Conservation (phyloP, 2,797 vertebrate genomes). For the Leptodactylus fallax region DNA sequence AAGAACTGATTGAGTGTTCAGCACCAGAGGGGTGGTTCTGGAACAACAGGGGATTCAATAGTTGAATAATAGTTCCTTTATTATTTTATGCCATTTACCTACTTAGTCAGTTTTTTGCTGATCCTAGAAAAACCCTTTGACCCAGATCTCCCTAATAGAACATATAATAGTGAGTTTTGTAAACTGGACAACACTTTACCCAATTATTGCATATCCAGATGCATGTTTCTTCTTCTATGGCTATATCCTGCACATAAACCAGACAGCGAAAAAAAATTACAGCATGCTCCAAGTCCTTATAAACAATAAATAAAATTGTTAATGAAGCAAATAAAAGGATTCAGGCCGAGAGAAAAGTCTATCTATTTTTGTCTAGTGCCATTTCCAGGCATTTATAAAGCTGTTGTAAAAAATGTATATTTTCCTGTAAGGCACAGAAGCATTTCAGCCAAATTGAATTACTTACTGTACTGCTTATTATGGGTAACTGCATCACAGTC, state of each 20-base stretch:
- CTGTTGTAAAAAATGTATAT: conserved; percentile 39
- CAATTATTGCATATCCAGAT: background rate
- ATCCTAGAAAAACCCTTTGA: too few species aligned
- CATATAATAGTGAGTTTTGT: too few species aligned
- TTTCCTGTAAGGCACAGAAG: conserved; percentile 42
- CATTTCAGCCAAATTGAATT: conserved; percentile 49
- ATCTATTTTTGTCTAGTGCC: conserved; percentile 8
- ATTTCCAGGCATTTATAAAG: conserved; percentile 18
- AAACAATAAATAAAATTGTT: conserved; percentile 27
- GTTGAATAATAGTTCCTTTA: too few species aligned
- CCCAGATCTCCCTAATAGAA: too few species aligned
- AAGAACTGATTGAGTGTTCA: too few species aligned
- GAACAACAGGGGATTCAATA: too few species aligned
- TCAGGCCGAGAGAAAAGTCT: background rate
- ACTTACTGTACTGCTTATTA: conserved; percentile 47
- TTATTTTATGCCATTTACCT: too few species aligned
- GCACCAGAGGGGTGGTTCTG: too few species aligned
- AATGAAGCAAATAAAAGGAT: conserved; percentile 26
- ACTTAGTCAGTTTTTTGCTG: too few species aligned
- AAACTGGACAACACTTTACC: background rate
- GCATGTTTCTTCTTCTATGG: background rate
- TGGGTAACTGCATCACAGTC: conserved; percentile 22
- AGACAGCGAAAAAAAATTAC: background rate
- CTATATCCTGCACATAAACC: background rate
- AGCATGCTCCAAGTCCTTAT: background rate